Evolutionary conservation across 2,888 invertebrate genomes (phyloP).

Genomic region (Campoplex capitator): DNA sequence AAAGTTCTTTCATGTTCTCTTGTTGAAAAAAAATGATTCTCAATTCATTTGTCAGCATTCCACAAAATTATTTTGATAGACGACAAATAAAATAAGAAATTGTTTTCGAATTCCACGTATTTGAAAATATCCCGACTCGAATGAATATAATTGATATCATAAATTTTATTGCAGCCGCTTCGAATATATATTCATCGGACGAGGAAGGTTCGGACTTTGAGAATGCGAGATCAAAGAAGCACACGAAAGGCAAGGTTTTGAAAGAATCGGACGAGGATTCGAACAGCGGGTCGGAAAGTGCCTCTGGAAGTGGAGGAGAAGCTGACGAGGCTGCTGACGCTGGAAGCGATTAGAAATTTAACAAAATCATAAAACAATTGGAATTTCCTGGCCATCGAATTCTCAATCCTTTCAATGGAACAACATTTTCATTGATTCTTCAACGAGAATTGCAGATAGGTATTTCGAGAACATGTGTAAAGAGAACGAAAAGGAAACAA

Average conservation of each 20-base stretch:
- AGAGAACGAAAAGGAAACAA: neutral
- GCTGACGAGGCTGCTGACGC: conserved; percentile 81
- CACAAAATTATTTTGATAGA: no score
- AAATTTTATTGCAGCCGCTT: conserved; percentile 85
- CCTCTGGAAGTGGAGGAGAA: conserved; percentile 83
- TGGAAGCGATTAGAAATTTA: conserved; percentile 76
- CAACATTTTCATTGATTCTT: no score
- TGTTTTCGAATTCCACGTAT: conserved; percentile 3
- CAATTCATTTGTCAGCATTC: no score
- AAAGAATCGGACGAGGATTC: conserved; percentile 91
- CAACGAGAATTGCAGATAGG: no score
- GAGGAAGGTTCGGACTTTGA: conserved; percentile 95
- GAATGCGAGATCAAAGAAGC: conserved; percentile 89
- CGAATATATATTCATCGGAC: conserved; percentile 94
- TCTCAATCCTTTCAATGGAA: no score
- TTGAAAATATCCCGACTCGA: neutral
- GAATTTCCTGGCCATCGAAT: neutral
- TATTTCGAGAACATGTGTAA: no score
- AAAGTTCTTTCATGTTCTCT: no score
- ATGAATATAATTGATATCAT: neutral
- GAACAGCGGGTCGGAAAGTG: conserved; percentile 82
- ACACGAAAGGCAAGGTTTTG: conserved; percentile 91
- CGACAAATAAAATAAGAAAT: no score
- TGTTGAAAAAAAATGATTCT: no score
- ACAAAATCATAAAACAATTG: neutral